Percentiles rank a stretch among this genome's conserved stretches.
Conservation (phyloP, 1,140 invertebrate genomes). For the Calephelis virginiensis region DNA sequence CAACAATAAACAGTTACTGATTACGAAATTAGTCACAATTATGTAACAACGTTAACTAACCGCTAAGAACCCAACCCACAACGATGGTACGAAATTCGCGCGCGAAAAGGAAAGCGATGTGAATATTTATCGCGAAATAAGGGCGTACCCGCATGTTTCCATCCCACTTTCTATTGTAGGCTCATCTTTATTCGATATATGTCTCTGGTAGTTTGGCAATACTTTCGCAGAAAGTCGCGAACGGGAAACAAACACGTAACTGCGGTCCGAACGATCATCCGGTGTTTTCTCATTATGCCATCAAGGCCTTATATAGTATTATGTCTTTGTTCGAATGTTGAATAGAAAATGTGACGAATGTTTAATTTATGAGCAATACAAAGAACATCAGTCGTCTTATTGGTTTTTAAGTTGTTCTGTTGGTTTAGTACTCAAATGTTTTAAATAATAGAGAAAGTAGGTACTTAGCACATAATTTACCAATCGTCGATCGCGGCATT, state of each 20-base stretch:
- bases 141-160: constrained; percentile 66
- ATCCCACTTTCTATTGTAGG: constrained; percentile 68
- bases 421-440: too few species aligned
- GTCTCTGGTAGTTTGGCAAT: constrained; percentile 47
- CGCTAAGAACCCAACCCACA: constrained; percentile 2
- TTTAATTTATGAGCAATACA: constrained; percentile 4
- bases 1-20: constrained; percentile 32
- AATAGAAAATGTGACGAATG: not conserved
- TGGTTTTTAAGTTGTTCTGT: constrained; percentile 16
- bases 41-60: constrained; percentile 37
- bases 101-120: constrained; percentile 70
- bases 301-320: constrained; percentile 39
- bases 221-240: constrained; percentile 54
- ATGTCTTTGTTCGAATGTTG: constrained; percentile 24
- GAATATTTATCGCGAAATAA: constrained; percentile 68
- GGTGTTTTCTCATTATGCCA: constrained; percentile 33
- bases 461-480: too few species aligned
- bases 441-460: too few species aligned
- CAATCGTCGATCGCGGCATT: too few species aligned
- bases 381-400: constrained; percentile 45
- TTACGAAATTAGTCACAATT: constrained; percentile 46
- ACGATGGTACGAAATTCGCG: constrained; percentile 44
- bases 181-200: constrained; percentile 68
- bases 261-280: constrained; percentile 47
- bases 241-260: constrained; percentile 34